Base-by-base conservation (phyloP, 2,797 vertebrate species). In the Sebastes minor region DNA sequence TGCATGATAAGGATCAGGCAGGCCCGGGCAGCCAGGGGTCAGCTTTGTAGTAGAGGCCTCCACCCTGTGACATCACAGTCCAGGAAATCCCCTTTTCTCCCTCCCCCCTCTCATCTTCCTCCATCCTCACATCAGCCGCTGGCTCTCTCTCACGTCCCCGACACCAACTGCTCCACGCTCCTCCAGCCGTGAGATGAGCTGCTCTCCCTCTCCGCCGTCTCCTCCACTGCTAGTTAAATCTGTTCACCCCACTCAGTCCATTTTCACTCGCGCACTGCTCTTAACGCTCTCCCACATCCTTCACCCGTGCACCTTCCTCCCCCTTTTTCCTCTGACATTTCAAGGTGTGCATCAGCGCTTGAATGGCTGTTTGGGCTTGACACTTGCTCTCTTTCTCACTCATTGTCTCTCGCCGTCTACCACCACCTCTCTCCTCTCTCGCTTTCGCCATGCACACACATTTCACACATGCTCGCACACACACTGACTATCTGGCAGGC, bases 251-350 rank as follows among this genome's bases (percentile, higher is more conserved):
- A 22, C 69, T 76, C 68, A 55, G 25, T 80, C 74, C 83, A 63
- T 76, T 87, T 79, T 60, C 83, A 67, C 71, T 76, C 1, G 0
- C 23, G 23, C 18, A 1, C 60, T 33, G 60, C 73, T 80, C 59
- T 64, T 83, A 80, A 25, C 71, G 2, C 82, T 70, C 69, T 70
- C 55, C 57, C 66, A 28, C 78, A 63, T 57, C 72, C 74, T 65
- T 75, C 77, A 63, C 38, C 71, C 16, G 0, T 35, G 3, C 61
- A 22, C 68, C 25, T 60, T 52, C 69, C 64, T 70, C 71, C 74
- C n/a, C 71, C 16, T 10, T 42, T 72, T 80, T 27, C 76, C 67
- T 35, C 59, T 85, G 88, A 85, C 84, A 86, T 83, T 56, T 86
- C 42, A 35, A 76, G 72, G 83, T 86, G 78, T 3, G 10, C 61